A percentile compares a stretch with the other conserved stretches of the same genome.
These are phyloP conservation scores for Anneissia japonica DNA, from an alignment of 35 echinoderm and acorn worm genomes.

Conservation along the genomic window DNA sequence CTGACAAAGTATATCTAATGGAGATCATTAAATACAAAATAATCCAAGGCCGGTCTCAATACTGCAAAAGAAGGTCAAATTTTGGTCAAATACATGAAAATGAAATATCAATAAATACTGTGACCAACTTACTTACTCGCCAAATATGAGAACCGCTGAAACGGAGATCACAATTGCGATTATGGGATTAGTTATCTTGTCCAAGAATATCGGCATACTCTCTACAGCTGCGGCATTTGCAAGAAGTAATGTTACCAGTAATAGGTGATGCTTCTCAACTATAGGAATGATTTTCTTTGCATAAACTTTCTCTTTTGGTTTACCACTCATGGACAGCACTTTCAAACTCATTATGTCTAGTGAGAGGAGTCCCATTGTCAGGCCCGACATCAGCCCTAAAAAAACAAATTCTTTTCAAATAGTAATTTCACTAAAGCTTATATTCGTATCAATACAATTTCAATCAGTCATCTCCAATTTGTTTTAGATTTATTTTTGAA, in stretches of 20 bases:
- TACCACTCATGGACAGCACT: slow-evolving; percentile 49
- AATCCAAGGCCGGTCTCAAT: too few species aligned
- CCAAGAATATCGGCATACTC: slow-evolving; percentile 68
- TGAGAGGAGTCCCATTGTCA: slow-evolving; percentile 64
- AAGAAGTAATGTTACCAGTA: slow-evolving; percentile 58
- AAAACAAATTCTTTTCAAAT: too few species aligned
- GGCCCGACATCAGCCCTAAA: slow-evolving; percentile 53
- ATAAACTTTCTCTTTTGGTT: slow-evolving; percentile 43
- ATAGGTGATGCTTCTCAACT: slow-evolving; percentile 48
- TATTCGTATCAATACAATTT: too few species aligned
- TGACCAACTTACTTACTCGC: slow-evolving; percentile 62
- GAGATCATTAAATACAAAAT: too few species aligned
- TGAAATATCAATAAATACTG: too few species aligned
- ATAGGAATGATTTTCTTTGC: slow-evolving; percentile 50
- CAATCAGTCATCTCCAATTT: too few species aligned
- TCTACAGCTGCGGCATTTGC: slow-evolving; percentile 71
- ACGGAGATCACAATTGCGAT: slow-evolving; percentile 57
- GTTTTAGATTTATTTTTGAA: too few species aligned
- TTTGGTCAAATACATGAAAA: too few species aligned
- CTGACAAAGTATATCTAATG: too few species aligned
- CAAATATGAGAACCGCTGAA: slow-evolving; percentile 61
- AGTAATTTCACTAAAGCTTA: too few species aligned
- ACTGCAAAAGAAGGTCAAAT: too few species aligned
- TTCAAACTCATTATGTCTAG: slow-evolving; percentile 58
- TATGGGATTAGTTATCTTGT: slow-evolving; percentile 36